Evolutionary conservation across 1,140 invertebrate species (phyloP).

Genomic region (Sipha flava): DNA sequence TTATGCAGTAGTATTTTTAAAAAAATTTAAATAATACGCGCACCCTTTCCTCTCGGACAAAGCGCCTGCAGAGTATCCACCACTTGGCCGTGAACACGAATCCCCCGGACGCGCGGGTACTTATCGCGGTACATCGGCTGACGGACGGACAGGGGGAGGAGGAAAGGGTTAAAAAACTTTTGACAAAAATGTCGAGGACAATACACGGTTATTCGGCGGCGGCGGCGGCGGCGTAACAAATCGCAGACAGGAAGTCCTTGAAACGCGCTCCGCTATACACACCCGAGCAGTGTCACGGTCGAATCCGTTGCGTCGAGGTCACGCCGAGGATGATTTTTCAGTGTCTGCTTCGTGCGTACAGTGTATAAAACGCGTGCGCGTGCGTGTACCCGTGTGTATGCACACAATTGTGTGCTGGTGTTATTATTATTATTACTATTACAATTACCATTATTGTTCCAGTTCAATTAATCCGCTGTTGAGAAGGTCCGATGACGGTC

Average conservation of each 20-base stretch:
- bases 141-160: neutral
- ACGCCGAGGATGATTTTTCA: neutral
- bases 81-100: too few relatives aligned
- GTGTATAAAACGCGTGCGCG: neutral
- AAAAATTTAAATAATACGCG: too few relatives aligned
- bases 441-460: conserved; percentile 12
- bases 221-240: conserved; percentile 22
- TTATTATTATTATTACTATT: neutral
- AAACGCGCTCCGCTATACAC: conserved; percentile 15
- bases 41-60: too few relatives aligned
- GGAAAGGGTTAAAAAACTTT: conserved; percentile 26
- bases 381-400: neutral
- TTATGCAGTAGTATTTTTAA: too few relatives aligned
- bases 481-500: conserved; percentile 15
- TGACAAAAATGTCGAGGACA: conserved; percentile 13
- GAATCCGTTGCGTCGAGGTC: conserved; percentile 20
- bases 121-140: too few relatives aligned
- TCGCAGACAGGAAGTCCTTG: conserved; percentile 32
- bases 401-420: neutral
- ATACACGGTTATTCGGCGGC: conserved; percentile 1
- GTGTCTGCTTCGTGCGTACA: neutral
- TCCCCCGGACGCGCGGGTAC: too few relatives aligned
- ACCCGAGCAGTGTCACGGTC: conserved; percentile 27
- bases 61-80: too few relatives aligned
- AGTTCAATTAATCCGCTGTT: conserved; percentile 29